Conservation (phyloP, 2,888 invertebrate species). For the Stictocephala bisonia region DNA sequence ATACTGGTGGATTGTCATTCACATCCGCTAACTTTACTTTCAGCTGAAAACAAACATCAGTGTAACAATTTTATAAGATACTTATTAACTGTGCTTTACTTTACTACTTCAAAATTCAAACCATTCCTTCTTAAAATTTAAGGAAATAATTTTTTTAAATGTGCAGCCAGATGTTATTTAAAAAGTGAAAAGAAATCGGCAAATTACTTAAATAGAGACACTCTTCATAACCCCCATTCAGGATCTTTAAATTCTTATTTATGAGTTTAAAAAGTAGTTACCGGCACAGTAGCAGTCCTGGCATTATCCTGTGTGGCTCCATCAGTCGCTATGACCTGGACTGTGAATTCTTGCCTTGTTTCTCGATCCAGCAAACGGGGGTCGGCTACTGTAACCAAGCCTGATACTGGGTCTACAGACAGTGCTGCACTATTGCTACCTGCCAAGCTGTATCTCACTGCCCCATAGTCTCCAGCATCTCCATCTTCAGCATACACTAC, state of each 20-base stretch:
- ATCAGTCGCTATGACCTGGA: constrained; percentile 86
- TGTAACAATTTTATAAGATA: too few relatives aligned
- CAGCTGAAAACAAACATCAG: constrained; percentile 66
- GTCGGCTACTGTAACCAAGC: constrained; percentile 80
- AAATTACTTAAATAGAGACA: too few relatives aligned
- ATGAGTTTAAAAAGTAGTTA: constrained; percentile 72
- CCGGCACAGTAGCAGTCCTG: constrained; percentile 80
- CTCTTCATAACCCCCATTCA: too few relatives aligned
- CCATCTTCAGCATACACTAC: constrained; percentile 81
- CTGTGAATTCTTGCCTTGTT: constrained; percentile 73
- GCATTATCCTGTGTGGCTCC: constrained; percentile 77
- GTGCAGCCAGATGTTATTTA: neutral
- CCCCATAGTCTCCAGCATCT: constrained; percentile 83
- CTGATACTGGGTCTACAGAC: constrained; percentile 75
- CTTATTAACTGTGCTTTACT: too few relatives aligned
- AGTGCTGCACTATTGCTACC: constrained; percentile 82
- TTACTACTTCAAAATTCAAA: too few relatives aligned
- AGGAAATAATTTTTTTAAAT: neutral
- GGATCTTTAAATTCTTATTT: too few relatives aligned
- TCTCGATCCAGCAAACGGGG: constrained; percentile 84
- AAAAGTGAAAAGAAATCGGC: too few relatives aligned
- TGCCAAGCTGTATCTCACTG: constrained; percentile 81
- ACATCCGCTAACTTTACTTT: constrained; percentile 82
- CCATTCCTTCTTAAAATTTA: too few relatives aligned
- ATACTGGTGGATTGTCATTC: constrained; percentile 90